Percentiles rank a stretch among this genome's conserved stretches.
Evolutionary conservation across 1,140 invertebrate genomes (phyloP).

Genomic region (Meloidogyne exigua): DNA sequence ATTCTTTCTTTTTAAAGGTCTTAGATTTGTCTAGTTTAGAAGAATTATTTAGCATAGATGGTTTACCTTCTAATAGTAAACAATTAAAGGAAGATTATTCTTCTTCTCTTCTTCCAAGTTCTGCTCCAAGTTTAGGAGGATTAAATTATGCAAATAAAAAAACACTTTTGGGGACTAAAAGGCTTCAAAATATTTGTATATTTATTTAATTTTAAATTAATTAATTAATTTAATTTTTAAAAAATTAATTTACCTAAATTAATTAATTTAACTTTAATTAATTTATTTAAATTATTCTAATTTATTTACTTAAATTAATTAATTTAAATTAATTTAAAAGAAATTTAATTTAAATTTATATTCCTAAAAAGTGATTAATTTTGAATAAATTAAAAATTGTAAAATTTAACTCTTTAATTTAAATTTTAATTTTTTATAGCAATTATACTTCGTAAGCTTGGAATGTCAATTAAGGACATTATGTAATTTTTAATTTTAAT

Average conservation of each 20-base stretch:
- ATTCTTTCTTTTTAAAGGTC: slow-evolving; percentile 2
- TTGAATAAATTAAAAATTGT: too few relatives aligned
- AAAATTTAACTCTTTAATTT: too few relatives aligned
- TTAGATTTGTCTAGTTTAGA: slow-evolving; percentile 17
- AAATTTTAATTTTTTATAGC: slow-evolving; percentile 70
- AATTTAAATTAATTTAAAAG: too few relatives aligned
- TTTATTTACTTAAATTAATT: too few relatives aligned
- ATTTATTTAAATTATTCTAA: too few relatives aligned
- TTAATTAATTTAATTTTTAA: too few relatives aligned
- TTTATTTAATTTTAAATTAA: not conserved
- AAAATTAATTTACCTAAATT: too few relatives aligned
- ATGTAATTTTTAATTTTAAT: not conserved
- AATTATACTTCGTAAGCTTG: slow-evolving; percentile 92
- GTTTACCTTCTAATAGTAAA: not conserved
- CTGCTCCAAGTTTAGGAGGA: not conserved
- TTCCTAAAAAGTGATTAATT: too few relatives aligned
- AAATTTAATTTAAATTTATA: too few relatives aligned
- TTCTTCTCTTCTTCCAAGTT: too few relatives aligned
- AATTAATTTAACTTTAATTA: too few relatives aligned
- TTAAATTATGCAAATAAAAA: slow-evolving; percentile 31
- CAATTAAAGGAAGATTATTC: not conserved
- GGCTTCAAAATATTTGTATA: slow-evolving; percentile 87
- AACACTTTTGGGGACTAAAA: slow-evolving; percentile 53
- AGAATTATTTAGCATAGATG: not conserved
- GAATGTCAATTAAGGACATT: slow-evolving; percentile 78